Evolutionary conservation across 2,113 vertebrate genomes (phyloP).

Genomic region (Mirounga angustirostris): DNA sequence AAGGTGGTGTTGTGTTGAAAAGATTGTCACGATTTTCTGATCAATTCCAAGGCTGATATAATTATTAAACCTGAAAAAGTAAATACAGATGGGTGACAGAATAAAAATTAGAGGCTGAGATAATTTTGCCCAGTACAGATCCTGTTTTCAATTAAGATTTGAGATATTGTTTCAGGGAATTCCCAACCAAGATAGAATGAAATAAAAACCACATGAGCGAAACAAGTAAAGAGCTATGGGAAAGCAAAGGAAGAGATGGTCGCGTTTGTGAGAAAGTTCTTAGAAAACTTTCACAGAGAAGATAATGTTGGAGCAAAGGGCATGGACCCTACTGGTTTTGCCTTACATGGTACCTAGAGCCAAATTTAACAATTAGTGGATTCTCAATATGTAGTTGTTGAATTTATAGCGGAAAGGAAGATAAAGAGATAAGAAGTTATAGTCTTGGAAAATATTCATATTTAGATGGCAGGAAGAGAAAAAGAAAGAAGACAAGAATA

Average conservation of each 20-base stretch:
- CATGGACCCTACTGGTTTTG: not conserved
- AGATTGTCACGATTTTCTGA: slow-evolving; percentile 19
- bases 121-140: not conserved
- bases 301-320: not conserved
- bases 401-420: slow-evolving; percentile 36
- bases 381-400: not conserved
- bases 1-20: not conserved
- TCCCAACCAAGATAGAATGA: slow-evolving; percentile 55
- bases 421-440: slow-evolving; percentile 26
- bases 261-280: slow-evolving; percentile 6
- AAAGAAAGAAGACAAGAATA: not conserved
- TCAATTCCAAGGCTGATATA: slow-evolving; percentile 11
- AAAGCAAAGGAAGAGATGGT: slow-evolving; percentile 34
- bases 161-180: slow-evolving; percentile 61
- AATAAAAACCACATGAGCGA: slow-evolving; percentile 71
- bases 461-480: not conserved
- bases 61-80: not conserved
- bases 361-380: not conserved
- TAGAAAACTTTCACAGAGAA: slow-evolving; percentile 45
- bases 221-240: slow-evolving; percentile 46
- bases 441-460: not conserved
- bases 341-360: not conserved
- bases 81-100: slow-evolving; percentile 12
- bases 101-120: not conserved
- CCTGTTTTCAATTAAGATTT: slow-evolving; percentile 70